Evolutionary conservation across 2,797 vertebrate species (phyloP).

Genomic region (Girardinus metallicus): DNA sequence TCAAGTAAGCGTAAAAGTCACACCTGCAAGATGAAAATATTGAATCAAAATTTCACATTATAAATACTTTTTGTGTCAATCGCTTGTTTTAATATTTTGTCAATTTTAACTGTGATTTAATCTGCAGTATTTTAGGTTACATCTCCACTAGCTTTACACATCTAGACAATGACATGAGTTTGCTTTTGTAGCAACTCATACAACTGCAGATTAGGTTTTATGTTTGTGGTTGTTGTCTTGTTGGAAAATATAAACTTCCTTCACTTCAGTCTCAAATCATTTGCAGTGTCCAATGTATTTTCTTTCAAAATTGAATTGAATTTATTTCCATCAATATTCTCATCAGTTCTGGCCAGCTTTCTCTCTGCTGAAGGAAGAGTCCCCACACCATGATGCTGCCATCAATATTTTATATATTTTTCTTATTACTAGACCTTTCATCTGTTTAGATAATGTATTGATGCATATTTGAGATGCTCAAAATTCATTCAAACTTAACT

Average conservation of each 20-base stretch:
- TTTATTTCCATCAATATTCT: background rate
- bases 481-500: background rate
- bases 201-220: background rate
- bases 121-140: background rate
- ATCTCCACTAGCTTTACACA: background rate
- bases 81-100: background rate
- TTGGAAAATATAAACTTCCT: background rate
- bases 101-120: background rate
- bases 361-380: background rate
- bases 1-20: background rate
- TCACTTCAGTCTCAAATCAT: background rate
- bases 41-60: background rate
- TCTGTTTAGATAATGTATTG: background rate
- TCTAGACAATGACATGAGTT: background rate
- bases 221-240: background rate
- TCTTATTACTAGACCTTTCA: background rate
- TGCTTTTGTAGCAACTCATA: background rate
- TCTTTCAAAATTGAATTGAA: background rate
- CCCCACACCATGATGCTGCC: background rate
- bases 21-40: background rate
- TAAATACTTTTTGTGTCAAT: background rate
- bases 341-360: background rate
- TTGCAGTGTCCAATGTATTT: background rate
- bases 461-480: background rate
- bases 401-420: background rate